Evolutionary conservation across 1,140 invertebrate genomes (phyloP).

Genomic region (Drosophila lacteicornis): DNA sequence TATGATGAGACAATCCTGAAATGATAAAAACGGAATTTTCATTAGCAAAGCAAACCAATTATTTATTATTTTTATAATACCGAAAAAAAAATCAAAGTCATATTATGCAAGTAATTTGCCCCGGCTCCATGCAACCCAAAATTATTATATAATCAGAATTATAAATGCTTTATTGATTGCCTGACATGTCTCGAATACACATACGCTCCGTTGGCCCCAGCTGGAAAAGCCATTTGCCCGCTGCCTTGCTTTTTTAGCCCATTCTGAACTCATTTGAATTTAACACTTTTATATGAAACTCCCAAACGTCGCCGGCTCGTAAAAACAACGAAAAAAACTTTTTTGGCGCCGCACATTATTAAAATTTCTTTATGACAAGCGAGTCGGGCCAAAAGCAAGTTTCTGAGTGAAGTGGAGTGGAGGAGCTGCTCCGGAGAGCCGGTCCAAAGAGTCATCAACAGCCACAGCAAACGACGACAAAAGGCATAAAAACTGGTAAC

Average conservation of each 20-base stretch:
- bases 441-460: constrained; percentile 62
- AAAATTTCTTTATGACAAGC: constrained; percentile 83
- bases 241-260: constrained; percentile 43
- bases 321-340: constrained; percentile 70
- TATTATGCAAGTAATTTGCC: constrained; percentile 12
- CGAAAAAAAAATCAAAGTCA: not conserved
- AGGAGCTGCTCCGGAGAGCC: constrained; percentile 43
- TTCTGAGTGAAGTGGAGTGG: constrained; percentile 20
- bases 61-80: not conserved
- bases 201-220: constrained; percentile 70
- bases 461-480: constrained; percentile 67
- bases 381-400: constrained; percentile 53
- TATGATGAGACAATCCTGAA: constrained; percentile 7
- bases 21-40: constrained; percentile 5
- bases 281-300: constrained; percentile 74
- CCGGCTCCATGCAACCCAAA: constrained; percentile 1
- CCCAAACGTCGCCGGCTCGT: constrained; percentile 64
- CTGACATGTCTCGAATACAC: constrained; percentile 42
- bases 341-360: constrained; percentile 84
- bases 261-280: constrained; percentile 80
- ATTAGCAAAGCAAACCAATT: constrained; percentile 16
- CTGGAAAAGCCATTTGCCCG: constrained; percentile 58
- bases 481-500: constrained; percentile 82
- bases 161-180: constrained; percentile 44
- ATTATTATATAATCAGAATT: constrained; percentile 34